phyloP scores from a whole-genome alignment of 2,113 vertebrate species.

The Oxyura jamaicensis region DNA sequence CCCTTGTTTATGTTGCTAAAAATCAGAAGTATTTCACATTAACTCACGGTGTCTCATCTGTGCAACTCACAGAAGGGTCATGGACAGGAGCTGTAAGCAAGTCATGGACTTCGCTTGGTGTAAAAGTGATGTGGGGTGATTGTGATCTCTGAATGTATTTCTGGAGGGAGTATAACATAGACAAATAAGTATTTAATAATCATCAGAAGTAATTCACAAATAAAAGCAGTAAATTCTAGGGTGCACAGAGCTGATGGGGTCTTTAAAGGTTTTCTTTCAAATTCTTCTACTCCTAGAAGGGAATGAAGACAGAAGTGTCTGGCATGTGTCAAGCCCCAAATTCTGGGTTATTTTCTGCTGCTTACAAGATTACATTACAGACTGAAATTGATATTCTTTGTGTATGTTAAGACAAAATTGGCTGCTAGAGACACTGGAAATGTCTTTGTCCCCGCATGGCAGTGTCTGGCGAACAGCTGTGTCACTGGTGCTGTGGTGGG shows the following conservation, averaged over 20 bases:
- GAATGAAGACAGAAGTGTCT: not conserved
- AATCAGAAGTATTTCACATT: not conserved
- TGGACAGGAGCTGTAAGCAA: not conserved
- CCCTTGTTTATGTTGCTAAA: not conserved
- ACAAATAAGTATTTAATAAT: not conserved
- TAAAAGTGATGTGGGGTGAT: not conserved
- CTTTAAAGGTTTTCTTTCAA: not conserved
- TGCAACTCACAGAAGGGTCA: not conserved
- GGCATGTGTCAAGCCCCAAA: not conserved
- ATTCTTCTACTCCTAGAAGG: not conserved
- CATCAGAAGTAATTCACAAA: not conserved
- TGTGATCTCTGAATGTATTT: not conserved
- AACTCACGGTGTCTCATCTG: not conserved
- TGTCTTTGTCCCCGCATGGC: not conserved
- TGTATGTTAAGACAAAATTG: not conserved
- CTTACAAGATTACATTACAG: not conserved
- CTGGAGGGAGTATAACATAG: not conserved
- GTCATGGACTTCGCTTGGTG: not conserved
- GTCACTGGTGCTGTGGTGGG: accelerated
- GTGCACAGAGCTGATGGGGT: not conserved
- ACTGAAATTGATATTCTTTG: not conserved
- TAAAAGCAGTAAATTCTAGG: not conserved
- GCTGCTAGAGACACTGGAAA: not conserved
- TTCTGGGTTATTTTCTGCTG: not conserved
- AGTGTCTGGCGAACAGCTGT: not conserved